A percentile compares a stretch with the other conserved stretches of the same genome.
Evolutionary conservation across 2,113 vertebrate species (phyloP).

Genomic region (Chionodraco myersi): DNA sequence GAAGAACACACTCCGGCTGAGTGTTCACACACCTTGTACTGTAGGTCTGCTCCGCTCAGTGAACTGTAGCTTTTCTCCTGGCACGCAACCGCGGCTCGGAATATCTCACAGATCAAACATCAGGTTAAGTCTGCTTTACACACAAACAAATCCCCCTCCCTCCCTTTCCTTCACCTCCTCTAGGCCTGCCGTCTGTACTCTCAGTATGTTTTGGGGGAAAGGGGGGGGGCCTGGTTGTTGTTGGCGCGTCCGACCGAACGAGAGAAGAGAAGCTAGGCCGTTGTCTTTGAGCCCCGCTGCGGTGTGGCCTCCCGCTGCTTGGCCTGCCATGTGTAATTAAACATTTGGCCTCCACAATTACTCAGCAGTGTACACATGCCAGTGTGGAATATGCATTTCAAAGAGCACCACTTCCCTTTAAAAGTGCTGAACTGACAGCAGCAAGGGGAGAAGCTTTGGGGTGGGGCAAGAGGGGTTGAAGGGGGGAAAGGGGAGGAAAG

Average conservation of each 20-base stretch:
- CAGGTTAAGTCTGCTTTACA: conserved; percentile 42
- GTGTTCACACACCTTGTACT: conserved; percentile 48
- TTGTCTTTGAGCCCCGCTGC: conserved; percentile 89
- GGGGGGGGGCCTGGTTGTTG: conserved; percentile 73
- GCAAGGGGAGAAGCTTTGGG: conserved; percentile 85
- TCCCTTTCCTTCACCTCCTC: conserved; percentile 30
- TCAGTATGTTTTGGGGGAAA: conserved; percentile 54
- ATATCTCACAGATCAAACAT: conserved; percentile 8
- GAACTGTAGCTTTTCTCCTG: conserved; percentile 1
- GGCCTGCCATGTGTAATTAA: conserved; percentile 99
- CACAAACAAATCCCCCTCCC: conserved; percentile 35
- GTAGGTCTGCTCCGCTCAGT: conserved; percentile 7
- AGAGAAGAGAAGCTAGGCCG: conserved; percentile 69
- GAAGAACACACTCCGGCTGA: conserved; percentile 28
- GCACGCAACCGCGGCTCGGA: background rate
- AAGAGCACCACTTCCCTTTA: conserved; percentile 93
- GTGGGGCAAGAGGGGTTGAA: conserved; percentile 68
- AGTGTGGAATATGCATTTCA: conserved; percentile 96
- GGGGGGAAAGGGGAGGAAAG: conserved; percentile 36
- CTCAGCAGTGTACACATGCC: conserved; percentile 96
- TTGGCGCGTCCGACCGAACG: conserved; percentile 72
- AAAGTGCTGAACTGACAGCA: conserved; percentile 95
- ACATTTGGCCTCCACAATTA: conserved; percentile 98
- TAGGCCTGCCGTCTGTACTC: conserved; percentile 49
- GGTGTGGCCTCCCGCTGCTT: conserved; percentile 92